Conservation (phyloP, 2,797 vertebrate species). For the Anguilla megastoma region DNA sequence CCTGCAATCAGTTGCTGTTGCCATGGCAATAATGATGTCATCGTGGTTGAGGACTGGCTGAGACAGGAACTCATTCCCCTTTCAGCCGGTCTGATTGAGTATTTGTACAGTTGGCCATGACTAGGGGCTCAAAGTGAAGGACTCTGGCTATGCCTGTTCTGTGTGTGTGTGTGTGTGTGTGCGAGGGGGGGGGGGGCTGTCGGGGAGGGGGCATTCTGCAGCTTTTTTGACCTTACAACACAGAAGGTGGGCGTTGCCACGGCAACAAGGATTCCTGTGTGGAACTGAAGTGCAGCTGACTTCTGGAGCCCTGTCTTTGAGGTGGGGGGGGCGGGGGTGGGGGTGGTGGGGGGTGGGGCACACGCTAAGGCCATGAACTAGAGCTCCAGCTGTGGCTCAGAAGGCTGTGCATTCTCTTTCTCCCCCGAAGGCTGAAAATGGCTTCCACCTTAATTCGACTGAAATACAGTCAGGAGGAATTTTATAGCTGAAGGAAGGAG, state of each 20-base stretch:
- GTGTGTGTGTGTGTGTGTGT: slow-evolving; percentile 42
- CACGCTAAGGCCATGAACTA: slow-evolving; percentile 35
- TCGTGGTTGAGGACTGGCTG: slow-evolving; percentile 86
- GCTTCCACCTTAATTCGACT: slow-evolving; percentile 45
- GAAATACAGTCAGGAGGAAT: slow-evolving; percentile 54
- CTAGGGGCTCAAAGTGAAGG: slow-evolving; percentile 80
- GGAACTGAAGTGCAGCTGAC: neutral
- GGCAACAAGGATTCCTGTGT: slow-evolving; percentile 75
- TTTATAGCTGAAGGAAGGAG: slow-evolving; percentile 55
- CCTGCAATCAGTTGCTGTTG: slow-evolving; percentile 87
- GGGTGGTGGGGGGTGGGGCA: neutral
- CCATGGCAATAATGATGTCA: slow-evolving; percentile 97
- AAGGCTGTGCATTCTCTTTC: slow-evolving; percentile 49
- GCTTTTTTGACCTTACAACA: slow-evolving; percentile 81
- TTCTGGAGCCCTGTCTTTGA: neutral
- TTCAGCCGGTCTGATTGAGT: slow-evolving; percentile 95
- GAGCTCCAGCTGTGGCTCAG: slow-evolving; percentile 14
- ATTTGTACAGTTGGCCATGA: slow-evolving; percentile 91
- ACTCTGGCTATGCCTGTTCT: slow-evolving; percentile 88
- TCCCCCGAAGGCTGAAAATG: neutral
- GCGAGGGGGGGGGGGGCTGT: slow-evolving; percentile 51
- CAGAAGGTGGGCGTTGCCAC: slow-evolving; percentile 85
- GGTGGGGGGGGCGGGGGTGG: neutral
- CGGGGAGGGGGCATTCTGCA: slow-evolving; percentile 60
- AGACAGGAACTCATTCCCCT: slow-evolving; percentile 91